These are phyloP conservation scores for Zophobas morio DNA, from an alignment of 1,140 invertebrate species.

Conservation along the genomic window DNA sequence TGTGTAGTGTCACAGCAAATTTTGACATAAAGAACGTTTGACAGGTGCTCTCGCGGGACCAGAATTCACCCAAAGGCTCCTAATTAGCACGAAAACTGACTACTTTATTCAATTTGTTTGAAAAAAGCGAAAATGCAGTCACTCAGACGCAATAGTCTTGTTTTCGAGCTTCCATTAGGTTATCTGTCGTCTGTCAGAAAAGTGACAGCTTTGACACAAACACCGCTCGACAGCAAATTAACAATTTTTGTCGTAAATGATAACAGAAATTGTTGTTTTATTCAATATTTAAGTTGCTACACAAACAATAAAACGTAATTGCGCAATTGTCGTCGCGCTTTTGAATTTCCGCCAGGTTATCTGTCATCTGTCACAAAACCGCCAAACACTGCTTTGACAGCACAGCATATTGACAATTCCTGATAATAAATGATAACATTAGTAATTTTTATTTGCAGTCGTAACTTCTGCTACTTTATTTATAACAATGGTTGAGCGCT, in stretches of 20 bases:
- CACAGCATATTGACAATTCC: no score
- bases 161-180: no score
- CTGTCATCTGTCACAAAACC: neutral
- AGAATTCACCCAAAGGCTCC: no score
- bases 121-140: no score
- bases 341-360: neutral
- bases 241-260: conserved; percentile 4
- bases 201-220: conserved; percentile 5
- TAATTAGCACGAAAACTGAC: no score
- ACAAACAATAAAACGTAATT: no score
- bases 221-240: neutral
- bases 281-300: neutral
- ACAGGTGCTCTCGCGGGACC: neutral
- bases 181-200: neutral
- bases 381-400: neutral
- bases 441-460: neutral
- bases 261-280: conserved; percentile 8
- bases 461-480: neutral
- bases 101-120: no score
- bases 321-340: neutral
- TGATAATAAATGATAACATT: no score
- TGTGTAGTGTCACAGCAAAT: conserved; percentile 2
- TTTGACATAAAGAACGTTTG: conserved; percentile 3
- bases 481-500: conserved; percentile 1
- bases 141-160: no score